Evolutionary conservation across 2,113 vertebrate genomes (phyloP).

Genomic region (Equus quagga): DNA sequence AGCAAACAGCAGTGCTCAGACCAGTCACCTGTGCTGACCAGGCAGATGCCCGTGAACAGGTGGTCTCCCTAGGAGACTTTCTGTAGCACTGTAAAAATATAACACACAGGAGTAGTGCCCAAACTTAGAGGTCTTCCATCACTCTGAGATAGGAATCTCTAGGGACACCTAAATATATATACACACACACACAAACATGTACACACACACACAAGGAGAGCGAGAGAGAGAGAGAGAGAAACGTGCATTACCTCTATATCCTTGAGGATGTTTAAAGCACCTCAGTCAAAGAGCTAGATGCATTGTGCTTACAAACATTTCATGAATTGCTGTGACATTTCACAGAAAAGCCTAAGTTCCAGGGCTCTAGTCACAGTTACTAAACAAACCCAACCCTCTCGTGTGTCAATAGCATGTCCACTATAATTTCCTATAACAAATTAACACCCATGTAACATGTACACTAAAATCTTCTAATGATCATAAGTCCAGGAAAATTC

Average conservation of each 20-base stretch:
- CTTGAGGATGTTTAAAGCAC: background rate
- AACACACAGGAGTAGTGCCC: background rate
- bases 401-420: background rate
- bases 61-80: background rate
- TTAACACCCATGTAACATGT: background rate
- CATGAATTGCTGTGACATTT: background rate
- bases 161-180: too few relatives aligned
- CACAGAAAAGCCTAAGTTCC: background rate
- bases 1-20: slow-evolving; percentile 1
- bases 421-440: background rate
- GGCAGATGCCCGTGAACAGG: slow-evolving; percentile 38
- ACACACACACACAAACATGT: too few relatives aligned
- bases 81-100: background rate
- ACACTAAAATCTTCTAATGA: background rate
- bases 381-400: background rate
- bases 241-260: background rate
- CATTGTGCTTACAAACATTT: background rate
- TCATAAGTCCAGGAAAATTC: background rate
- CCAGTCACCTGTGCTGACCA: background rate
- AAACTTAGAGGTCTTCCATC: too few relatives aligned
- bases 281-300: background rate
- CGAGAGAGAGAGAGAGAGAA: background rate
- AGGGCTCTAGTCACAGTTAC: background rate
- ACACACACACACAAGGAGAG: background rate
- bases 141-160: too few relatives aligned